A percentile compares a stretch with the other conserved stretches of the same genome.
phyloP scores from a whole-genome alignment of 1,140 invertebrate genomes.

The Drosophila busckii region DNA sequence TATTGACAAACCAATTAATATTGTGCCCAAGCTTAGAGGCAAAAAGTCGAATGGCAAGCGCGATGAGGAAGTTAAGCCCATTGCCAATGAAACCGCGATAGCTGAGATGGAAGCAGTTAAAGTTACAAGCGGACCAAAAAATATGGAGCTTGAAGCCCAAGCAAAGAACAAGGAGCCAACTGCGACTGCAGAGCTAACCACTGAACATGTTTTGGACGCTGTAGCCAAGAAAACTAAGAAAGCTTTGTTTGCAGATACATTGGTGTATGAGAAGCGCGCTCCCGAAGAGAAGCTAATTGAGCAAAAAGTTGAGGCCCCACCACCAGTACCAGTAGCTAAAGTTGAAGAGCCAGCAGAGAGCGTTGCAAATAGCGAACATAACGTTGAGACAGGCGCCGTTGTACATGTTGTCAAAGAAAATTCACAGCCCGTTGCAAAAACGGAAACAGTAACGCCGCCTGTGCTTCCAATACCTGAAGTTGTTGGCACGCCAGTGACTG shows the following conservation, averaged over 20 bases:
- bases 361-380: too few species aligned
- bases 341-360: too few species aligned
- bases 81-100: conserved; percentile 7
- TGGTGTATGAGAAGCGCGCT: conserved; percentile 8
- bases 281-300: conserved; percentile 23
- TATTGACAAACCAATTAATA: conserved; percentile 60
- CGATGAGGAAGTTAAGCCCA: conserved; percentile 37
- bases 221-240: conserved; percentile 76
- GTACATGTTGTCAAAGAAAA: too few species aligned
- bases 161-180: conserved; percentile 24
- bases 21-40: conserved; percentile 77
- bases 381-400: too few species aligned
- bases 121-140: too few species aligned
- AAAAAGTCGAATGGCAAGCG: conserved; percentile 73
- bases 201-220: conserved; percentile 62
- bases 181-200: conserved; percentile 14
- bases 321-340: not conserved
- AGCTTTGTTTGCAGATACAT: conserved; percentile 49
- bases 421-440: too few species aligned
- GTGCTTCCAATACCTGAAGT: too few species aligned
- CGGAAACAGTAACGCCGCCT: too few species aligned
- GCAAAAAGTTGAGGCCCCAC: conserved; percentile 4
- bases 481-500: too few species aligned
- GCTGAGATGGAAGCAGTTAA: not conserved
- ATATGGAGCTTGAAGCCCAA: not conserved